phyloP scores from a whole-genome alignment of 2,888 invertebrate genomes.

The Neoascia interrupta region DNA sequence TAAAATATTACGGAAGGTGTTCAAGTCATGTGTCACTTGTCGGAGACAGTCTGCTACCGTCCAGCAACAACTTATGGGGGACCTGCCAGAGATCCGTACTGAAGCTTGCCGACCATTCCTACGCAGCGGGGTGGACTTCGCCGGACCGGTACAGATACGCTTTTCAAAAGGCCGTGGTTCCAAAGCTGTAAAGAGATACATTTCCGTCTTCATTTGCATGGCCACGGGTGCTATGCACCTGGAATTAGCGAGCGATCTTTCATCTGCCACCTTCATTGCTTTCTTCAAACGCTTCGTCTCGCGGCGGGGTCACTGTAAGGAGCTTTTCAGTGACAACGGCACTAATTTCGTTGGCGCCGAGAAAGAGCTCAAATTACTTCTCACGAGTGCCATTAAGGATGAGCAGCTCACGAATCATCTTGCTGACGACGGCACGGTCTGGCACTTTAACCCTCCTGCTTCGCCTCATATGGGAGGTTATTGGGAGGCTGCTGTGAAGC shows the following conservation, averaged over 20 bases:
- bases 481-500: too few relatives aligned
- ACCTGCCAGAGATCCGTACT: neutral
- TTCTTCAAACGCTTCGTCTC: neutral
- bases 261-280: conserved; percentile 6
- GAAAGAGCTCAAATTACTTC: too few relatives aligned
- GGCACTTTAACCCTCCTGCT: conserved; percentile 8
- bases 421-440: neutral
- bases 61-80: neutral
- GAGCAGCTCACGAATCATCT: neutral
- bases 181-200: conserved; percentile 15
- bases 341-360: too few relatives aligned
- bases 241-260: conserved; percentile 14
- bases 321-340: too few relatives aligned
- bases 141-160: conserved; percentile 8
- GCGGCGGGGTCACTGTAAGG: neutral
- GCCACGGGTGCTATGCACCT: conserved; percentile 36
- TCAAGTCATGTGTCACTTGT: neutral
- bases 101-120: conserved; percentile 8
- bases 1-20: neutral
- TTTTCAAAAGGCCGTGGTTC: conserved; percentile 36
- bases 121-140: conserved; percentile 8
- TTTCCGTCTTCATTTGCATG: conserved; percentile 20
- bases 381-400: neutral
- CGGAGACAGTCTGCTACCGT: neutral
- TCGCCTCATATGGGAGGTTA: conserved; percentile 8